phyloP scores from a whole-genome alignment of 2,888 invertebrate species.

The Euproctis similis region DNA sequence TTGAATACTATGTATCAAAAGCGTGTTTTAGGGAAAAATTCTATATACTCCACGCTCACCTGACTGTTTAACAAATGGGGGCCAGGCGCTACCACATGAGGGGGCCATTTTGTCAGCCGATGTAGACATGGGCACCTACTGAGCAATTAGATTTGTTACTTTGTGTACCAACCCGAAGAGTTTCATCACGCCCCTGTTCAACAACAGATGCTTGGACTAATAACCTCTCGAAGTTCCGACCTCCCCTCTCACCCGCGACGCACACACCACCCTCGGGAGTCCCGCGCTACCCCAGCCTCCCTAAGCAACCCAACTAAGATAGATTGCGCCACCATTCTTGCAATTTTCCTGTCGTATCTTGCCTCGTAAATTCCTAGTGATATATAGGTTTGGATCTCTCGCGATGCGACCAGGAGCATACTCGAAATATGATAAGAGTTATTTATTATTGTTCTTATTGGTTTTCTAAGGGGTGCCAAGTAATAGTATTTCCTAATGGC shows the following conservation, averaged over 20 bases:
- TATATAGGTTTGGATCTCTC: constrained; percentile 81
- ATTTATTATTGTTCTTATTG: constrained; percentile 77
- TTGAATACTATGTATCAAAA: constrained; percentile 16
- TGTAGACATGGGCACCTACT: constrained; percentile 67
- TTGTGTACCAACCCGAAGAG: constrained; percentile 66
- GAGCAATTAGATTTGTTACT: constrained; percentile 76
- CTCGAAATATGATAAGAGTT: constrained; percentile 77
- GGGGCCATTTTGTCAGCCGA: constrained; percentile 62
- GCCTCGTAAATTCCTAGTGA: constrained; percentile 90
- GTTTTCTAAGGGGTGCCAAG: constrained; percentile 65
- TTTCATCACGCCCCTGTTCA: constrained; percentile 75
- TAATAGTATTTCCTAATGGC: constrained; percentile 36
- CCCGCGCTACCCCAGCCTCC: constrained; percentile 62
- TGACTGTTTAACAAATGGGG: constrained; percentile 60
- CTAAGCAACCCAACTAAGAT: constrained; percentile 83
- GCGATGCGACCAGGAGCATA: constrained; percentile 76
- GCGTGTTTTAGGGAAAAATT: constrained; percentile 22
- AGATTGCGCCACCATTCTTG: constrained; percentile 94
- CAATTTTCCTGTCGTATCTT: constrained; percentile 95
- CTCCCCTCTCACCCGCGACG: constrained; percentile 57
- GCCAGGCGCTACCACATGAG: constrained; percentile 50
- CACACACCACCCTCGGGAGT: constrained; percentile 35
- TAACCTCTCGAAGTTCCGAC: constrained; percentile 77
- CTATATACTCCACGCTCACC: constrained; percentile 48
- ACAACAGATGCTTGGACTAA: constrained; percentile 78